A percentile compares a stretch with the other conserved stretches of the same genome.
Evolutionary conservation across 2,113 vertebrate species (phyloP).

Genomic region (Accipiter cooperii): DNA sequence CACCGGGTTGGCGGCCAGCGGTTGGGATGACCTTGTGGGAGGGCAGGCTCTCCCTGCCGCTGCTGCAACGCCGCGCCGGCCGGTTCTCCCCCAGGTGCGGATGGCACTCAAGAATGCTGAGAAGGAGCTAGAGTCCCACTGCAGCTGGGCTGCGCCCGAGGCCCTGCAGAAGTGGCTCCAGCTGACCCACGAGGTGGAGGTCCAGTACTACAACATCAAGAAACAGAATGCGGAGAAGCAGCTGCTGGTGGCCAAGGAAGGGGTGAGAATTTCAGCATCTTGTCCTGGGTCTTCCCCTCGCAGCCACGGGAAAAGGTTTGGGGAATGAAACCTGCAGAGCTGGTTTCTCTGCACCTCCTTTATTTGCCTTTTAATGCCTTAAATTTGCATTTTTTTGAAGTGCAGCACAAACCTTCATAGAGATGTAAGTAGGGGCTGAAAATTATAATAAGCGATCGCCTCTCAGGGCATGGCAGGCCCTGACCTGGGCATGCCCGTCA

Average conservation of each 20-base stretch:
- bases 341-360: background rate
- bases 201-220: conserved; percentile 98
- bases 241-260: conserved; percentile 93
- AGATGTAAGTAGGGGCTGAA: background rate
- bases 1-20: fast-evolving
- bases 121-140: conserved; percentile 93
- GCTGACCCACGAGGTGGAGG: conserved; percentile 97
- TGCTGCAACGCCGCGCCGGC: background rate
- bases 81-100: conserved; percentile 77
- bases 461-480: fast-evolving
- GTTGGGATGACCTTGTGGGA: background rate
- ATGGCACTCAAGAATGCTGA: conserved; percentile 94
- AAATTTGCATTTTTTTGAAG: background rate
- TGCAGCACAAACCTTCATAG: background rate
- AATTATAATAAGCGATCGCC: fast-evolving
- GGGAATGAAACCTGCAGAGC: fast-evolving
- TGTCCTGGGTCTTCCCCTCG: fast-evolving
- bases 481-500: fast-evolving
- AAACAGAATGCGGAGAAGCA: conserved; percentile 94
- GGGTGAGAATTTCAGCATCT: conserved; percentile 70
- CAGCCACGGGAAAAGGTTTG: fast-evolving
- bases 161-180: conserved; percentile 96
- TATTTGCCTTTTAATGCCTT: background rate
- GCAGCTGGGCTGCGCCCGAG: conserved; percentile 88
- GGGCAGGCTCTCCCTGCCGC: background rate